phyloP scores from a whole-genome alignment of 2,797 vertebrate genomes.

The Okamejei kenojei region DNA sequence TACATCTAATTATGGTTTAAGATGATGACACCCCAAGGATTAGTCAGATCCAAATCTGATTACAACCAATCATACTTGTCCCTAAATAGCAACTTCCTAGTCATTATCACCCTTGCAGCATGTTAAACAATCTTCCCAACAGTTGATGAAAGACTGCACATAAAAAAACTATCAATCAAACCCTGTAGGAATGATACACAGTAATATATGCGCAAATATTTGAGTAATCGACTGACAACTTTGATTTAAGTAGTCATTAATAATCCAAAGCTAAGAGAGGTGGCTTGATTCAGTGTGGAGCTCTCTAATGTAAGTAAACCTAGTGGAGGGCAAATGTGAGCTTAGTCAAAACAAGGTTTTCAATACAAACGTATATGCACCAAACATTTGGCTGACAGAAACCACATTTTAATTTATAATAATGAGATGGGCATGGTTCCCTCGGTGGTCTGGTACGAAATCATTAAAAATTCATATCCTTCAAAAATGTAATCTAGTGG shows the following conservation, averaged over 20 bases:
- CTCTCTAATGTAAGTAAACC: neutral
- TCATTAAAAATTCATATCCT: neutral
- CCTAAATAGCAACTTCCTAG: neutral
- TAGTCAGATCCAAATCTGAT: constrained; percentile 13
- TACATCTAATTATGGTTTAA: neutral
- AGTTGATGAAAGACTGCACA: neutral
- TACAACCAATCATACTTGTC: neutral
- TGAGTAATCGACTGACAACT: constrained; percentile 18
- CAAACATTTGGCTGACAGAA: neutral
- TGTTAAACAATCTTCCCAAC: constrained; percentile 9
- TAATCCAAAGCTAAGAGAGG: neutral
- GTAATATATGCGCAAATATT: constrained; percentile 10
- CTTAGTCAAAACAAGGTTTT: neutral
- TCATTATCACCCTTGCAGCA: neutral
- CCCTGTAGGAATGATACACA: neutral
- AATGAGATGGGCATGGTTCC: neutral
- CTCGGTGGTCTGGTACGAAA: neutral
- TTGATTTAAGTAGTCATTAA: constrained; percentile 17
- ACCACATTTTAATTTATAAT: neutral
- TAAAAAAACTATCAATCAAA: constrained; percentile 21
- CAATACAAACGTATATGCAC: neutral
- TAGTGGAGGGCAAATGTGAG: neutral
- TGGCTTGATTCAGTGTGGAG: neutral
- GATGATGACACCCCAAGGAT: neutral
- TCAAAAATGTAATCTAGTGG: neutral